A percentile compares a stretch with the other conserved stretches of the same genome.
Conservation (phyloP, 1,140 invertebrate species). For the Myzus persicae region DNA sequence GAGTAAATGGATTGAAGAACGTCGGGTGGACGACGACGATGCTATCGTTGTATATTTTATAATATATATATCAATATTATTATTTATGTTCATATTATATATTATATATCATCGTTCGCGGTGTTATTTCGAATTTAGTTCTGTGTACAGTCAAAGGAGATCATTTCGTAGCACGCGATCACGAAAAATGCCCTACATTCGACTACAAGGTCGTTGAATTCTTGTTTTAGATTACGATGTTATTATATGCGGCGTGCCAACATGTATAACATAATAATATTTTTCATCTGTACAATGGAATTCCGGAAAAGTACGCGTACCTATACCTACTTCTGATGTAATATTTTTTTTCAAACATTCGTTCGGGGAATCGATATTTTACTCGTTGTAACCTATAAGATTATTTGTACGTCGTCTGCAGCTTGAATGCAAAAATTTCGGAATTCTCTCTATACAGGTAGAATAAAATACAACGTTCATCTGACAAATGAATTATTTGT, state of each 20-base stretch:
- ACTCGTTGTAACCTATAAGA: neutral
- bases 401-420: neutral
- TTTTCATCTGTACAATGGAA: neutral
- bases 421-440: neutral
- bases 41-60: neutral
- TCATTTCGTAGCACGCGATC: slow-evolving; percentile 21
- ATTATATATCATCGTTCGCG: neutral
- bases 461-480: neutral
- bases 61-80: neutral
- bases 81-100: too few relatives aligned
- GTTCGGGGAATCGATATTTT: neutral
- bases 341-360: neutral
- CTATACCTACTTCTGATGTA: neutral
- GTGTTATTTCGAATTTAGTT: neutral
- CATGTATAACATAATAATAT: neutral
- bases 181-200: slow-evolving; percentile 26
- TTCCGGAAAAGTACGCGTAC: neutral
- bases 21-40: neutral
- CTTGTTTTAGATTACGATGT: slow-evolving; percentile 21
- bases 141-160: neutral
- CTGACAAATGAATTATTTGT: neutral
- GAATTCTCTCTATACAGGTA: neutral
- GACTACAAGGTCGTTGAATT: slow-evolving; percentile 12
- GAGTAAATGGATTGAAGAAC: neutral
- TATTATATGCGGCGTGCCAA: neutral